Conservation (phyloP, 2,797 vertebrate genomes). For the Mormyrops boulengeri region DNA sequence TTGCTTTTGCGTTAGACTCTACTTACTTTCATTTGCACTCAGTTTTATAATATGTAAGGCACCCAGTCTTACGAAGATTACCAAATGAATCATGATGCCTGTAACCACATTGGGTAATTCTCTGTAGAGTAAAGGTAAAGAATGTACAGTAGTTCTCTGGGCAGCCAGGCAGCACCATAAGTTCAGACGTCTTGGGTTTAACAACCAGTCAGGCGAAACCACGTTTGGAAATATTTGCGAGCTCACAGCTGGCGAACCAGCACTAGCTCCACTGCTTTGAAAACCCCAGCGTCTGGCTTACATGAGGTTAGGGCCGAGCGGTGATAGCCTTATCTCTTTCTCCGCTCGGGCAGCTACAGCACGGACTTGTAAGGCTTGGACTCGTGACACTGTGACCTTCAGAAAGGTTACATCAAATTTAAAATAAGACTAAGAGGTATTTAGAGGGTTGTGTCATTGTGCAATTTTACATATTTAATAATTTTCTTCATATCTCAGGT, state of each 20-base stretch:
- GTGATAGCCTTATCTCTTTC: background rate
- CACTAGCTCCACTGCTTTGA: constrained; percentile 55
- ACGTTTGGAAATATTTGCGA: constrained; percentile 44
- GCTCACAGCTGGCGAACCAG: constrained; percentile 31
- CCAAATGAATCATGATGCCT: background rate
- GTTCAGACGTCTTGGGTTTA: constrained; percentile 33
- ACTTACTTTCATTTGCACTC: background rate
- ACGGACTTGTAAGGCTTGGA: background rate
- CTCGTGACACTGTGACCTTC: background rate
- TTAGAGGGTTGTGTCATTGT: background rate
- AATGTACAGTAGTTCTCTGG: background rate
- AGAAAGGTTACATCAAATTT: background rate
- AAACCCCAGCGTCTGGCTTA: constrained; percentile 44
- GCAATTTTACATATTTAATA: background rate
- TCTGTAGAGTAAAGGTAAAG: background rate
- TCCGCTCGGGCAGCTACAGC: background rate
- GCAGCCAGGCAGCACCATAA: constrained; percentile 30
- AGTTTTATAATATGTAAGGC: background rate
- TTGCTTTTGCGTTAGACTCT: background rate
- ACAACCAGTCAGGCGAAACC: constrained; percentile 29
- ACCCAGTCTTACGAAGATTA: background rate
- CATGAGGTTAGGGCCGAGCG: constrained; percentile 33
- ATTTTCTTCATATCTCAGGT: background rate
- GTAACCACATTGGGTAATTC: background rate
- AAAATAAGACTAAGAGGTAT: background rate